A percentile compares a stretch with the other conserved stretches of the same genome.
phyloP scores from a whole-genome alignment of 1,140 invertebrate species.

The Sarcophaga peregrina region DNA sequence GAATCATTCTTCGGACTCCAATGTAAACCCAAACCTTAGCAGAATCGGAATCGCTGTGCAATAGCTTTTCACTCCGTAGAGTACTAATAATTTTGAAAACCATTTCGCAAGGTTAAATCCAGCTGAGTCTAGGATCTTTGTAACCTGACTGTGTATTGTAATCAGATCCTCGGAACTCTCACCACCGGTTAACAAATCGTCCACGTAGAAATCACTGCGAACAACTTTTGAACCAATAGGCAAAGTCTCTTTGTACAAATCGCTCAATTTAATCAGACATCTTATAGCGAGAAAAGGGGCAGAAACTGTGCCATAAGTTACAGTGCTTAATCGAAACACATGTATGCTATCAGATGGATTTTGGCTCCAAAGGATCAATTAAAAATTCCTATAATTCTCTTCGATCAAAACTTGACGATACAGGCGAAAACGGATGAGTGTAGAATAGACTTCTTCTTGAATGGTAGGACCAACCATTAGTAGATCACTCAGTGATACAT shows the following conservation, averaged over 20 bases:
- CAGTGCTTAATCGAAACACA: constrained; percentile 54
- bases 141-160: background rate
- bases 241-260: constrained; percentile 49
- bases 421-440: constrained; percentile 61
- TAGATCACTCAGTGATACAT: constrained; percentile 58
- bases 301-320: constrained; percentile 58
- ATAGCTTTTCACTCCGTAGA: background rate
- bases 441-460: constrained; percentile 57
- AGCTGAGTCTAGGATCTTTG: constrained; percentile 14
- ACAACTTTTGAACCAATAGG: constrained; percentile 52
- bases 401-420: constrained; percentile 55
- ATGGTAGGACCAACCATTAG: constrained; percentile 57
- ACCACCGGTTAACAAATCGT: constrained; percentile 58
- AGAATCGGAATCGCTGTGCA: no score
- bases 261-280: constrained; percentile 55
- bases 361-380: constrained; percentile 26
- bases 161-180: background rate
- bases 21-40: no score
- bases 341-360: constrained; percentile 49
- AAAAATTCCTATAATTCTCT: background rate
- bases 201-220: constrained; percentile 61
- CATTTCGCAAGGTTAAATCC: constrained; percentile 65
- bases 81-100: constrained; percentile 57
- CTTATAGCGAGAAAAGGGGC: constrained; percentile 55
- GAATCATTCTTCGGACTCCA: no score